Conservation (phyloP, 2,888 invertebrate genomes). For the Philereme vetulata region DNA sequence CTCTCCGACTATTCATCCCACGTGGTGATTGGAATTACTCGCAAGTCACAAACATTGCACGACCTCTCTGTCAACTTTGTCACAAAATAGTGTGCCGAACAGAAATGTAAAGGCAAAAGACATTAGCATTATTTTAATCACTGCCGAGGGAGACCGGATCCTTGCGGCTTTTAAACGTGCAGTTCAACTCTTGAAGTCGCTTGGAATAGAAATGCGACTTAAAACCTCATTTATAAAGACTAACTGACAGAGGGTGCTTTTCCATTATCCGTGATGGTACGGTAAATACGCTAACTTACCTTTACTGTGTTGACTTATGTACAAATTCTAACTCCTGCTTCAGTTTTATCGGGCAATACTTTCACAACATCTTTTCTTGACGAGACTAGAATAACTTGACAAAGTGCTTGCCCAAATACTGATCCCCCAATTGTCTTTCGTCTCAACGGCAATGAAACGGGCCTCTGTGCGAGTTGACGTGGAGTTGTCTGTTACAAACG, state of each 20-base stretch:
- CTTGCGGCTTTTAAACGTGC: slow-evolving; percentile 62
- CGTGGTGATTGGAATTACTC: no score
- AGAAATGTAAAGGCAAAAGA: slow-evolving; percentile 59
- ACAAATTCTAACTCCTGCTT: neutral
- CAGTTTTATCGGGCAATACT: no score
- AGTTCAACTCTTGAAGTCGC: slow-evolving; percentile 51
- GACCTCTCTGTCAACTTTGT: neutral
- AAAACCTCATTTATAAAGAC: slow-evolving; percentile 70
- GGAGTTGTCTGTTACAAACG: no score
- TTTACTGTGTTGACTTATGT: neutral
- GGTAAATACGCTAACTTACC: neutral
- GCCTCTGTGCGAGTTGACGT: no score
- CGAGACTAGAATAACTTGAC: no score
- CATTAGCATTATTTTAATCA: slow-evolving; percentile 71
- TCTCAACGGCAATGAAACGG: no score
- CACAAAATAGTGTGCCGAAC: slow-evolving; percentile 42
- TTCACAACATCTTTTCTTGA: no score
- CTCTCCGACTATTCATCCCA: no score
- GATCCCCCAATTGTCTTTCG: no score
- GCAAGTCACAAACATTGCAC: neutral
- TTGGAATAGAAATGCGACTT: slow-evolving; percentile 69
- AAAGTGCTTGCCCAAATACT: no score
- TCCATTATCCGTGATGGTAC: slow-evolving; percentile 9
- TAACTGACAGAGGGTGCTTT: slow-evolving; percentile 45
- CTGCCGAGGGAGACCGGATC: slow-evolving; percentile 60